Conservation (phyloP, 2,113 vertebrate species). For the Suncus etruscus region DNA sequence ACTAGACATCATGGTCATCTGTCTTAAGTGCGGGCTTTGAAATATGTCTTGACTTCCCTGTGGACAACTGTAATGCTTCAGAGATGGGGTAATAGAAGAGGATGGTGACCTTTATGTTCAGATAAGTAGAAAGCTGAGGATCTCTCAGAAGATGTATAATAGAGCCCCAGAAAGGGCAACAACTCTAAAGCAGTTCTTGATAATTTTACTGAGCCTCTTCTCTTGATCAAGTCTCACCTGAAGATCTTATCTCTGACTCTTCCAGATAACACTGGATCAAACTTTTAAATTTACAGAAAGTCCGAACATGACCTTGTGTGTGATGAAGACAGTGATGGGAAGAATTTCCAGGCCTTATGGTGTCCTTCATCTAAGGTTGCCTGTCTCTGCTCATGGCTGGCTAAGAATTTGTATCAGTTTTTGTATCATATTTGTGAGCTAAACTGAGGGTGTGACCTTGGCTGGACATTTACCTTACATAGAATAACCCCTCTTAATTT, state of each 20-base stretch:
- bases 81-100: background rate
- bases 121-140: background rate
- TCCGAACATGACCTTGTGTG: background rate
- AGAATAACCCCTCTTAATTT: constrained; percentile 41
- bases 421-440: background rate
- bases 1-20: fast-evolving
- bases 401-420: background rate
- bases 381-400: background rate
- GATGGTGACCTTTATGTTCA: fast-evolving
- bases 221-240: background rate
- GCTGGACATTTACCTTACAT: background rate
- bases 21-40: too few species aligned
- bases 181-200: background rate
- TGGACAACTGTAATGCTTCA: too few species aligned
- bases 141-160: fast-evolving
- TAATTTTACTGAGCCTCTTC: background rate
- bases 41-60: background rate
- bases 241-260: background rate
- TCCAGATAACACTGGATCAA: background rate
- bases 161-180: background rate
- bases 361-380: background rate
- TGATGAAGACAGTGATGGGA: background rate
- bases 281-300: background rate
- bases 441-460: background rate
- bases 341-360: too few species aligned